Base-by-base conservation (phyloP, 2,888 invertebrate species). In the Lepidochrysops patricia region DNA sequence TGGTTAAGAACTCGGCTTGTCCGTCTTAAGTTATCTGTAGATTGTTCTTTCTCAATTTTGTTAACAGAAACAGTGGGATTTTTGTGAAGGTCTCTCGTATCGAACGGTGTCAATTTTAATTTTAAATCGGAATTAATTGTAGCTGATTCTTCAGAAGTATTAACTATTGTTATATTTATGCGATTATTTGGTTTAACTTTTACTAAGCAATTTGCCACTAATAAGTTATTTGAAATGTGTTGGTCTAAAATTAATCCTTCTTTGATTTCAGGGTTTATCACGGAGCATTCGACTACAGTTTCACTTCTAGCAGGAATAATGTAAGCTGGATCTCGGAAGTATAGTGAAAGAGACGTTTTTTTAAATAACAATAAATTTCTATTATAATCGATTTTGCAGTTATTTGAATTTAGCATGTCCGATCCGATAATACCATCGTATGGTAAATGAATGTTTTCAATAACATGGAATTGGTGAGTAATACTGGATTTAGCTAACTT, bases 351-450 rank as follows among this genome's bases (percentile, higher is more conserved):
- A 25, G 49, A 57, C 6, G 19, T 57, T 25, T 49, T 35, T 1
- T 7, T 29, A 58, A 35, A 9, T 13, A 26, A 4, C 19, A 62
- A 23, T 19, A 57, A 32, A 54, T 60, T 34, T 23, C 58, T 48
- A 32, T 25, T 60, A n/a, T 63, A 63, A 61, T 61, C 63, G 19
- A 63, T 61, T 12, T 61, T 61, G n/a, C 61, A 63, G 15, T 43
- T 35, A 29, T 25, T 9, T 7, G 15, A 1, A 12, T 29, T 65
- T 1, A 67, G 57, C 1, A 68, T 13, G 25, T 70, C 70, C 1
- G 60, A 60, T 0, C 68, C 67, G 2, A 68, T 64, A 13, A 67
- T 68, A 13, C 68, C 68, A 57, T 69, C 69, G 49, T 67, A 68
- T 9, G 67, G 65, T n/a, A 68, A 50, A 23, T 66, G 29, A 25